Conservation (phyloP, 2,797 vertebrate genomes). For the Knipowitschia caucasica region DNA sequence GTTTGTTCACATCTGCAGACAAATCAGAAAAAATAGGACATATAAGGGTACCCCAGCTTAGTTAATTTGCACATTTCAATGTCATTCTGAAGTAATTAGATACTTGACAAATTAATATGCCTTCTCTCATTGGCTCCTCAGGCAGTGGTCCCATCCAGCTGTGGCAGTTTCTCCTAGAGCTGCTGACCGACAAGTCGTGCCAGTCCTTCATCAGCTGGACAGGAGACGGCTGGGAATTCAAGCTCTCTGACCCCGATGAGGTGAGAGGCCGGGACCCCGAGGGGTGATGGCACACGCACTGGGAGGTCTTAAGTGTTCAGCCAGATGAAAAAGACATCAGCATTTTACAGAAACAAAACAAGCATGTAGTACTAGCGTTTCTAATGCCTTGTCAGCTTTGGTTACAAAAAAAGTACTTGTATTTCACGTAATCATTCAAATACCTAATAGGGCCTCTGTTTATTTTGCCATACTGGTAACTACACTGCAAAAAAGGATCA, state of each 20-base stretch:
- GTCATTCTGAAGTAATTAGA: too few relatives aligned
- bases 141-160: slow-evolving; percentile 98
- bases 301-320: slow-evolving; percentile 64
- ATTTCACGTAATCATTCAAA: neutral
- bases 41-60: too few relatives aligned
- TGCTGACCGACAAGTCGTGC: slow-evolving; percentile 98
- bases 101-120: too few relatives aligned
- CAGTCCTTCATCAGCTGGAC: slow-evolving; percentile 99
- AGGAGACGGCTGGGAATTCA: slow-evolving; percentile 99
- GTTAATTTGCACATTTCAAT: too few relatives aligned
- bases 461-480: too few relatives aligned
- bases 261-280: slow-evolving; percentile 72
- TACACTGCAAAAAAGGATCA: too few relatives aligned
- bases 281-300: slow-evolving; percentile 43
- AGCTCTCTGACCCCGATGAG: slow-evolving; percentile 98
- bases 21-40: too few relatives aligned
- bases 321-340: slow-evolving; percentile 63
- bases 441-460: neutral
- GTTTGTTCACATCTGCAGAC: too few relatives aligned
- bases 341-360: slow-evolving; percentile 20
- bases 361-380: neutral
- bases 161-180: slow-evolving; percentile 98
- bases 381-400: neutral
- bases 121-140: slow-evolving; percentile 52
- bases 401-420: neutral